phyloP scores from a whole-genome alignment of 1,140 invertebrate species.

The Homarus americanus region DNA sequence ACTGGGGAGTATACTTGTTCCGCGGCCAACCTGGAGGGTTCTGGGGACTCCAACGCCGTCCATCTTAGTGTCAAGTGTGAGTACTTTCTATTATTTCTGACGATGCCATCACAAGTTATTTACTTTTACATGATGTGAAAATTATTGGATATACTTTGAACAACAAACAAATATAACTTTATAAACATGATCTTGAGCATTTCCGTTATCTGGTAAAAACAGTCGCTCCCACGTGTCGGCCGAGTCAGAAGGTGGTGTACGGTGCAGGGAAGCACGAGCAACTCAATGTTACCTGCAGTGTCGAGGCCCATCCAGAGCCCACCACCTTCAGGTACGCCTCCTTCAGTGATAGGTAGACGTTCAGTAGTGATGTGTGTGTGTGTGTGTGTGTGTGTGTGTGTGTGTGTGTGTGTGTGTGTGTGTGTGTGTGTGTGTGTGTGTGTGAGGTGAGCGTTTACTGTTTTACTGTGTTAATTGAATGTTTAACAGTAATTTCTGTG shows the following conservation, averaged over 20 bases:
- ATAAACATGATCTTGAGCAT: no score
- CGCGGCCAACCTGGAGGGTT: constrained; percentile 92
- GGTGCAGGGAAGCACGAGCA: constrained; percentile 56
- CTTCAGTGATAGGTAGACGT: no score
- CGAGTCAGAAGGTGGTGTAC: constrained; percentile 57
- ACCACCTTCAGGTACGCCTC: constrained; percentile 44
- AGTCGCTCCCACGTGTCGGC: constrained; percentile 48
- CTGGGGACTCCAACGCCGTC: constrained; percentile 88
- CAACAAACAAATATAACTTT: no score
- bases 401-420: no score
- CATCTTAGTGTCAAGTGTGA: constrained; percentile 93
- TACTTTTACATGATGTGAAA: no score
- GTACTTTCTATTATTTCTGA: constrained; percentile 78
- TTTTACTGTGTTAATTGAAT: constrained; percentile 82
- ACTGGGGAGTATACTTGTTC: constrained; percentile 92
- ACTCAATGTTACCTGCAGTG: constrained; percentile 58
- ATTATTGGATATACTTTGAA: no score
- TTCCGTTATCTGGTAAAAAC: no score
- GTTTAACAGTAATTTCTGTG: constrained; percentile 90
- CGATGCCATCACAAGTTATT: no score
- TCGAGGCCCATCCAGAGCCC: constrained; percentile 49
- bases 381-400: no score
- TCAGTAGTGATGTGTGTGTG: neutral
- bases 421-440: neutral
- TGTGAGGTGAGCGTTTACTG: neutral